phyloP scores from a whole-genome alignment of 2,888 invertebrate species.

The Isoperla grammatica region DNA sequence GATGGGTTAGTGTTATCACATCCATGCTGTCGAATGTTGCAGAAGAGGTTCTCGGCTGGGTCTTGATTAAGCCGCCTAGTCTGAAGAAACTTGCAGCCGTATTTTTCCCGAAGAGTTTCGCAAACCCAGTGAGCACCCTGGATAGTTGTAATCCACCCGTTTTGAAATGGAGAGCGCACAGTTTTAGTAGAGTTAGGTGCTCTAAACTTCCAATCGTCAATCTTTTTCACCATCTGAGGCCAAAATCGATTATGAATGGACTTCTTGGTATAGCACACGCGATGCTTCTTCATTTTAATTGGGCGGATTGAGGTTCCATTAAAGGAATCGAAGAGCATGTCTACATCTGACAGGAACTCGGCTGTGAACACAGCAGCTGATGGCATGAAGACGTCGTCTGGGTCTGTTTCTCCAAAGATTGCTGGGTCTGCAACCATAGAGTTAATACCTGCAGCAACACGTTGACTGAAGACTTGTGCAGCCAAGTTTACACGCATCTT shows the following conservation, averaged over 20 bases:
- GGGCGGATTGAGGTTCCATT: background rate
- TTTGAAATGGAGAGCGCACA: background rate
- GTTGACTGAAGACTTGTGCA: conserved; percentile 1
- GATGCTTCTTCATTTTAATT: background rate
- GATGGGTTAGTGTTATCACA: conserved; percentile 1
- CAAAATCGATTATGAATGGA: background rate
- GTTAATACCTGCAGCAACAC: background rate
- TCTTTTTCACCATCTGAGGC: background rate
- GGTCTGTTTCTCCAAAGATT: background rate
- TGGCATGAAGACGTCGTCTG: background rate
- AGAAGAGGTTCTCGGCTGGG: background rate
- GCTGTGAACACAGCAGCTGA: background rate
- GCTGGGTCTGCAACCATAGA: background rate
- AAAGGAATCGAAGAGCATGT: conserved; percentile 1
- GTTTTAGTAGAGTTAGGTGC: background rate
- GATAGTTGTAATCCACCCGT: background rate
- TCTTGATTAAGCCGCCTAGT: background rate
- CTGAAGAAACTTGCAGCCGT: background rate
- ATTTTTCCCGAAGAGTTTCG: background rate
- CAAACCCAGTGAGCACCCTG: background rate
- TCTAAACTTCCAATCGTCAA: background rate
- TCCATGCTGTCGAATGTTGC: too few relatives aligned
- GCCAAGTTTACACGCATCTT: conserved; percentile 7
- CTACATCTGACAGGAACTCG: background rate
- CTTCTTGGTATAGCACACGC: background rate